Percentiles rank a stretch among this genome's conserved stretches.
phyloP scores from a whole-genome alignment of 2,797 vertebrate genomes.

The Petrocephalus sullivani region DNA sequence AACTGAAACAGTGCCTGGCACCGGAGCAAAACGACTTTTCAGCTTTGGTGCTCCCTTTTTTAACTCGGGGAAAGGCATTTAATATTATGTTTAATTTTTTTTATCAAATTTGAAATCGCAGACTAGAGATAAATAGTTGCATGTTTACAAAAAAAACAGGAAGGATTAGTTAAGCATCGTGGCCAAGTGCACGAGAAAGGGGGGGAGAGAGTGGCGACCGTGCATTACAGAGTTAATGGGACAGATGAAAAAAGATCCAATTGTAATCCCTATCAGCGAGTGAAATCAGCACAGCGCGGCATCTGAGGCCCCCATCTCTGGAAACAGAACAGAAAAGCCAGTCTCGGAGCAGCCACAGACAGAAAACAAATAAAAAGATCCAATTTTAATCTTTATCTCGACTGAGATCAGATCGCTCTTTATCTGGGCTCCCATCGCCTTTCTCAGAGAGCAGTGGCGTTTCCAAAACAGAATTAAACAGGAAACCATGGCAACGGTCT shows the following conservation, averaged over 20 bases:
- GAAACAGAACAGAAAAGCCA: slow-evolving; percentile 64
- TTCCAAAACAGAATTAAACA: slow-evolving; percentile 69
- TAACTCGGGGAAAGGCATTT: slow-evolving; percentile 30
- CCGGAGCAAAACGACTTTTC: slow-evolving; percentile 48
- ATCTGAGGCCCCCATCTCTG: slow-evolving; percentile 67
- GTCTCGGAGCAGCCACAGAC: slow-evolving; percentile 58
- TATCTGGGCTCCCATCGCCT: slow-evolving; percentile 66
- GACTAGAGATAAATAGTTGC: slow-evolving; percentile 50
- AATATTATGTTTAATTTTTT: slow-evolving; percentile 24
- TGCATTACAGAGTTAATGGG: slow-evolving; percentile 61
- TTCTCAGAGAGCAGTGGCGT: slow-evolving; percentile 67
- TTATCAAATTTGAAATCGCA: slow-evolving; percentile 52
- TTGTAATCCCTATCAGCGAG: slow-evolving; percentile 60
- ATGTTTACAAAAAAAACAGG: slow-evolving; percentile 59
- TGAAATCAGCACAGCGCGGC: slow-evolving; percentile 58
- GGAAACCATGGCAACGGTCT: slow-evolving; percentile 57
- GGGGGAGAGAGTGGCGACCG: slow-evolving; percentile 32
- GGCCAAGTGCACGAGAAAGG: slow-evolving; percentile 35
- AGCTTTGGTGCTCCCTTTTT: slow-evolving; percentile 40
- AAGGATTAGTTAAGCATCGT: slow-evolving; percentile 50
- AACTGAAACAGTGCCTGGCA: slow-evolving; percentile 53
- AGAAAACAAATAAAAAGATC: slow-evolving; percentile 72
- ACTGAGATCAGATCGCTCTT: slow-evolving; percentile 66
- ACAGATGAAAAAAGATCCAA: slow-evolving; percentile 62
- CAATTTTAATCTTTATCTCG: slow-evolving; percentile 71